A percentile compares a stretch with the other conserved stretches of the same genome.
Evolutionary conservation across 2,113 vertebrate species (phyloP).

Genomic region (Aplodontia rufa): DNA sequence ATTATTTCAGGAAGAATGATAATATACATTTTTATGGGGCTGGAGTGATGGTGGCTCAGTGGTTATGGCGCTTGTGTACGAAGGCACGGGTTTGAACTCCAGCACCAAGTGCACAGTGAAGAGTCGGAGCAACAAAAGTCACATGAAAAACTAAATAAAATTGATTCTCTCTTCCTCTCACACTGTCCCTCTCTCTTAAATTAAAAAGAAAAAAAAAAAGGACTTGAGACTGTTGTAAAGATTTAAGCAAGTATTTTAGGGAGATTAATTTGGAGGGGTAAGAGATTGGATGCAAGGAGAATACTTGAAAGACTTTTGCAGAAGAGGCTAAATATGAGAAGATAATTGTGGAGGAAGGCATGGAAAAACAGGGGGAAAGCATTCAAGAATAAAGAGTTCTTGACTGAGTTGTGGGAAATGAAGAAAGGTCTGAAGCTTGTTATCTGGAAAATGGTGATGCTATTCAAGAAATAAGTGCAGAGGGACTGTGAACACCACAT

Average conservation of each 20-base stretch:
- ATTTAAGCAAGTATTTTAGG: not conserved
- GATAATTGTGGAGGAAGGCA: constrained; percentile 18
- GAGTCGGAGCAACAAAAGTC: too few relatives aligned
- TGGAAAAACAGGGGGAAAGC: not conserved
- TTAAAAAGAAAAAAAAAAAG: not conserved
- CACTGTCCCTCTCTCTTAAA: too few relatives aligned
- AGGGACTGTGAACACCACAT: not conserved
- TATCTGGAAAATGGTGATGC: not conserved
- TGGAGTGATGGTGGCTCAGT: too few relatives aligned
- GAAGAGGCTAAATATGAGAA: not conserved
- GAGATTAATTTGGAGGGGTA: not conserved
- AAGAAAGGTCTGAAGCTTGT: not conserved
- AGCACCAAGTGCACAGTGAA: too few relatives aligned
- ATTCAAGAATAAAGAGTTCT: not conserved
- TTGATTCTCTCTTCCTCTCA: too few relatives aligned
- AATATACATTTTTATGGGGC: not conserved
- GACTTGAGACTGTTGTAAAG: not conserved
- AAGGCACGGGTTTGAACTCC: too few relatives aligned
- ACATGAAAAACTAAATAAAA: too few relatives aligned
- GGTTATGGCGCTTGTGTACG: too few relatives aligned
- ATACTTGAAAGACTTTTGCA: constrained; percentile 16
- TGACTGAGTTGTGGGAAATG: not conserved
- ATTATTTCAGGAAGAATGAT: not conserved
- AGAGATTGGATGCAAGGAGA: constrained; percentile 20
- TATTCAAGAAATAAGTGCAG: not conserved